Evolutionary conservation across 1,140 invertebrate species (phyloP).

Genomic region (Calliopsis andreniformis): DNA sequence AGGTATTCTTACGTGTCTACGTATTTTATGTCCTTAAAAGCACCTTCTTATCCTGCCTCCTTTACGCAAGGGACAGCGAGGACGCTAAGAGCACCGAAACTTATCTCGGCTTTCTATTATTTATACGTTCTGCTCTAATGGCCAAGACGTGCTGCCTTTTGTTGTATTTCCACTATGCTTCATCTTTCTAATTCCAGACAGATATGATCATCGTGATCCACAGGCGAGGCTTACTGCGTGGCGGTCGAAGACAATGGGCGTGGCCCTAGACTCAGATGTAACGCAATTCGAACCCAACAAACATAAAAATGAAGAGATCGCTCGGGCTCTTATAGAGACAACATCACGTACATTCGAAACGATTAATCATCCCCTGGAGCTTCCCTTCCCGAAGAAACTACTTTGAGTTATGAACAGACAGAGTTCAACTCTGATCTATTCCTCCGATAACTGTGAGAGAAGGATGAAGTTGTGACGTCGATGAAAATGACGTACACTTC

Average conservation of each 20-base stretch:
- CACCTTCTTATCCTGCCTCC: constrained; percentile 53
- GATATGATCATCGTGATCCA: not conserved
- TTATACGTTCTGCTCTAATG: constrained; percentile 36
- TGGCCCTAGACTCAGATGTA: not conserved
- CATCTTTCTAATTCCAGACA: not conserved
- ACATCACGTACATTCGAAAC: too few relatives aligned
- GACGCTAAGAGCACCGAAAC: constrained; percentile 52
- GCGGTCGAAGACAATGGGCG: not conserved
- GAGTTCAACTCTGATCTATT: too few relatives aligned
- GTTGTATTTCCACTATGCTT: not conserved
- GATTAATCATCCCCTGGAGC: too few relatives aligned
- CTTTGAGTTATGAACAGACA: too few relatives aligned
- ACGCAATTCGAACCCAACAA: too few relatives aligned
- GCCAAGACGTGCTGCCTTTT: not conserved
- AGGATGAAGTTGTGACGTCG: not conserved
- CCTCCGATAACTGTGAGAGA: too few relatives aligned
- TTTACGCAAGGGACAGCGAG: constrained; percentile 51
- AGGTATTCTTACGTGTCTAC: constrained; percentile 59
- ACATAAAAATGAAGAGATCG: too few relatives aligned
- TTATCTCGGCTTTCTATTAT: constrained; percentile 44
- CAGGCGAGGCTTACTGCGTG: not conserved
- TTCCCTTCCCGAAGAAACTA: too few relatives aligned
- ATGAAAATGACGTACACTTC: too few relatives aligned
- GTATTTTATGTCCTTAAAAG: constrained; percentile 67
- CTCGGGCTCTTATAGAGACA: too few relatives aligned